Conservation (phyloP, 2,113 vertebrate genomes). For the Amazona vittata region DNA sequence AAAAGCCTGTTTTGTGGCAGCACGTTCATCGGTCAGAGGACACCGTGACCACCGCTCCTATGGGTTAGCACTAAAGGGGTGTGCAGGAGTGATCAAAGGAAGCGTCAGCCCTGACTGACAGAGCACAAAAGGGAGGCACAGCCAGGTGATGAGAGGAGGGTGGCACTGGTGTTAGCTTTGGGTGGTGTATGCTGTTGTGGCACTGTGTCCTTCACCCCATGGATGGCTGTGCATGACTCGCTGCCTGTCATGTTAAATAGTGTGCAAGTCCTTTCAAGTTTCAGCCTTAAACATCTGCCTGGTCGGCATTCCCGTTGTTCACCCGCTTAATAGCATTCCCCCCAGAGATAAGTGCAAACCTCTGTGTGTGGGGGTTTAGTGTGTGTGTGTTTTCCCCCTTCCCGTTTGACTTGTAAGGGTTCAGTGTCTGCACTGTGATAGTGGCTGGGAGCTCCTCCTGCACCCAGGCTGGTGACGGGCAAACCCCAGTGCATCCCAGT, state of each 20-base stretch:
- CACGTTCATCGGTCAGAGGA: not conserved
- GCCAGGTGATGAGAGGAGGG: not conserved
- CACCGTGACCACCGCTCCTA: not conserved
- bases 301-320: not conserved
- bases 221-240: not conserved
- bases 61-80: rapidly evolving
- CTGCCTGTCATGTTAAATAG: not conserved
- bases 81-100: not conserved
- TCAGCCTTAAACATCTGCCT: not conserved
- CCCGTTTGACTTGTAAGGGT: not conserved
- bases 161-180: not conserved
- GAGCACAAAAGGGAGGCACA: not conserved
- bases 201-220: not conserved
- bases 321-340: not conserved
- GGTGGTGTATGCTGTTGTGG: not conserved
- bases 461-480: rapidly evolving
- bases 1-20: constrained; percentile 16
- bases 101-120: not conserved
- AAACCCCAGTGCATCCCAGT: rapidly evolving
- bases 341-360: not conserved
- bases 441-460: not conserved
- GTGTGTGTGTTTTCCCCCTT: not conserved
- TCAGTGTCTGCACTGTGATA: not conserved
- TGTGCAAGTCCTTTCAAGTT: not conserved
- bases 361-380: rapidly evolving